Evolutionary conservation across 2,888 invertebrate genomes (phyloP).

Genomic region (Pristionchus mayeri): DNA sequence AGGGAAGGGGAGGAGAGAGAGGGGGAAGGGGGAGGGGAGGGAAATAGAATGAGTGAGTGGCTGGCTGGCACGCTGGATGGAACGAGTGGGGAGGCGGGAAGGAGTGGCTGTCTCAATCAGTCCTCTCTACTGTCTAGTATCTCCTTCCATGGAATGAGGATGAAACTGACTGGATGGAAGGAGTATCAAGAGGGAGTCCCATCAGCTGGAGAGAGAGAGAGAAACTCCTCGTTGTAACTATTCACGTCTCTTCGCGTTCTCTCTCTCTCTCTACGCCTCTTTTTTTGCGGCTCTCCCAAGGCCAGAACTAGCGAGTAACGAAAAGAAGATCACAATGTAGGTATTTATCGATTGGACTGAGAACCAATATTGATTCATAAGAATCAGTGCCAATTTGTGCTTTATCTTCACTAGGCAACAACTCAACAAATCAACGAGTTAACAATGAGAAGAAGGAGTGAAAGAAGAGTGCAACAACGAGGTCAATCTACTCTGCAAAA

Average conservation of each 20-base stretch:
- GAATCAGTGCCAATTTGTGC: neutral
- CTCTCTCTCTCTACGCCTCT: neutral
- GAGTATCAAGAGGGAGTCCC: neutral
- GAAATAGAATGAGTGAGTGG: constrained; percentile 33
- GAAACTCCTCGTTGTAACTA: constrained; percentile 30
- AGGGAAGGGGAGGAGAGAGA: neutral
- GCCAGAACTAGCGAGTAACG: neutral
- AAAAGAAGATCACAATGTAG: constrained; percentile 6
- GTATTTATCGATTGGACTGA: neutral
- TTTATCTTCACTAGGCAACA: constrained; percentile 3
- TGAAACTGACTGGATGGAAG: neutral
- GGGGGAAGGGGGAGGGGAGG: neutral
- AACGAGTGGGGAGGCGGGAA: neutral
- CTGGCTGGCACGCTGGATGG: constrained; percentile 28
- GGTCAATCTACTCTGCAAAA: constrained; percentile 5
- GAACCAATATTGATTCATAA: neutral
- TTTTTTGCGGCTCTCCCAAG: constrained; percentile 14
- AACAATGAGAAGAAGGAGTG: neutral
- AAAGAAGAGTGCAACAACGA: constrained; percentile 12
- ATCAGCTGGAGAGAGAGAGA: neutral
- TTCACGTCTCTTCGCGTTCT: neutral
- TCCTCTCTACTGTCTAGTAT: no score
- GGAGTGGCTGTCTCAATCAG: no score
- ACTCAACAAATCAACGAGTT: neutral
- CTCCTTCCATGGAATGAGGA: no score